Conservation (phyloP, 2,888 invertebrate species). For the Platycnemis pennipes region DNA sequence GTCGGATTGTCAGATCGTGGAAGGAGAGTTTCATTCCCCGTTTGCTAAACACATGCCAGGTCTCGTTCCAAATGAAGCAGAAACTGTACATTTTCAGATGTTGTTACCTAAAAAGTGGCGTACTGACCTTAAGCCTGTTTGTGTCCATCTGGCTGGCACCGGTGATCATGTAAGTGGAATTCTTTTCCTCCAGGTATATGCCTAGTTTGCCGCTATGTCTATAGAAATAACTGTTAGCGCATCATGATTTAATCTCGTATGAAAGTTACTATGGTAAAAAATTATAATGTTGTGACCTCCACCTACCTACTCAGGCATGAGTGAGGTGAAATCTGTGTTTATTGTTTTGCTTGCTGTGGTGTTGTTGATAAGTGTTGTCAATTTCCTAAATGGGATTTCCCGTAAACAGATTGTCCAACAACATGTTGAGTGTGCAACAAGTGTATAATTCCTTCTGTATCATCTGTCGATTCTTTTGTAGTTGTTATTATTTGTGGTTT, state of each 20-base stretch:
- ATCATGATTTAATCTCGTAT: too few species aligned
- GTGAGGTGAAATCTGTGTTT: too few species aligned
- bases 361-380: too few species aligned
- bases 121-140: slow-evolving; percentile 87
- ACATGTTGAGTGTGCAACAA: too few species aligned
- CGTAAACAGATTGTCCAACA: too few species aligned
- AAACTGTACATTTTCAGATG: slow-evolving; percentile 92
- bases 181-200: background rate
- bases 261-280: too few species aligned
- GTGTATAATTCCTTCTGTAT: too few species aligned
- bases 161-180: slow-evolving; percentile 94
- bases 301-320: background rate
- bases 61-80: slow-evolving; percentile 91
- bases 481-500: too few species aligned
- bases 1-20: slow-evolving; percentile 87
- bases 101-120: slow-evolving; percentile 91
- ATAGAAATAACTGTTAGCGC: too few species aligned
- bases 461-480: too few species aligned
- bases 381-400: too few species aligned
- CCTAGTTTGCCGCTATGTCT: background rate
- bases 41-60: slow-evolving; percentile 91
- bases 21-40: slow-evolving; percentile 94
- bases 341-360: too few species aligned
- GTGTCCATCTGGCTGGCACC: slow-evolving; percentile 97
- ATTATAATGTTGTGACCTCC: background rate